Evolutionary conservation across 2,888 invertebrate species (phyloP), one percentile per base, ranked within the genome.

Genomic region (Stenodera caucasica): DNA sequence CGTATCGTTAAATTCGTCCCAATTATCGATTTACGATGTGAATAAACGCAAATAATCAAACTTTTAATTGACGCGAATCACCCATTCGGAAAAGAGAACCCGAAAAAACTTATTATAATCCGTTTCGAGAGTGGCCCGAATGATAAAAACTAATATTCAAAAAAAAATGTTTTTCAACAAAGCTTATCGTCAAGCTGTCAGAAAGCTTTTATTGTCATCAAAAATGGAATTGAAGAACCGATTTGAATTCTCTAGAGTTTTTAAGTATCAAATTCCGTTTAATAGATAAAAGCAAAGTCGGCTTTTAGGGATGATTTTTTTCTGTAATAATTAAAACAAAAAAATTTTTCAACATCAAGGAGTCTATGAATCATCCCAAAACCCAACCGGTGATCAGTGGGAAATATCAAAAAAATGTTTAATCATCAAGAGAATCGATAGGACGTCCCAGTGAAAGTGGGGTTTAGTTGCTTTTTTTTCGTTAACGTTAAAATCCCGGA

Each of bases 121-220:
- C 7, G 26, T 6, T 26, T 26, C 26, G 26, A 26, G 7, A 30
- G 8, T 30, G 30, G 30, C 4, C 9, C n/a, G 2, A 35, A 35
- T 11, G 11, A 14, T 8, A 8, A 15, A 15, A 37, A 15, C 2
- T 15, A 8, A 7, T 7, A 37, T 6, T 15, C 7, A 3, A 18
- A 21, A 45, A 21, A 21, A 45, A 40, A 40, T 40, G 8, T 30
- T 11, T 12, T 12, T 12, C 18, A 12, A 45, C 45, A 45, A 45
- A 45, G 45, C 45, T 45, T 45, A 45, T 45, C 45, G 6, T 18
- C 2, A 18, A 21, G 21, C 21, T 45, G 45, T 45, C 45, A 45
- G 18, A 45, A 45, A 45, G 45, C 45, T 45, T 45, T 45, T 45
- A 45, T 45, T 45, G 40, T 40, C 21, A 45, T 45, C 45, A 45